These are phyloP conservation scores for Promerops cafer DNA, from an alignment of 2,113 vertebrate genomes.

Conservation along the genomic window DNA sequence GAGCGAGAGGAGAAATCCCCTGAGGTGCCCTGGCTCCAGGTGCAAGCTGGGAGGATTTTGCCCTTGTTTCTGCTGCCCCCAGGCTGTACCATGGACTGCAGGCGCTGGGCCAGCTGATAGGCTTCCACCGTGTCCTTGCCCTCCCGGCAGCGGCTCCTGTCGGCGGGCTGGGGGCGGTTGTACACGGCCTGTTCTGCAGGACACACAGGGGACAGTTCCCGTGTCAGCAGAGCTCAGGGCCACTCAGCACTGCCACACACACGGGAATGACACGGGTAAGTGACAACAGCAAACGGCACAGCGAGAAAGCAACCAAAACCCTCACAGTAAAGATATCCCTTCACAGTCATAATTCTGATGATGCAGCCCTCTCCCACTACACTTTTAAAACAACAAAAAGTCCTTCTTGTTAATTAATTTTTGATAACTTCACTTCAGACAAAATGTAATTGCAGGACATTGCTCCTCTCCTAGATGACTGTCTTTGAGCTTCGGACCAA, in stretches of 20 bases:
- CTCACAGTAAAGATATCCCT: neutral
- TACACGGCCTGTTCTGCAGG: conserved; percentile 90
- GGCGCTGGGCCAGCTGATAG: conserved; percentile 88
- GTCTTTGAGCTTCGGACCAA: neutral
- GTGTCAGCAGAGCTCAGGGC: neutral
- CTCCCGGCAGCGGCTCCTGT: conserved; percentile 80
- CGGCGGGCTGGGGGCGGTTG: conserved; percentile 83
- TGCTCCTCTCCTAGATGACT: neutral
- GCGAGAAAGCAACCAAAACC: neutral
- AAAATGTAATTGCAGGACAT: neutral
- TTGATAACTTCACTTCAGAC: neutral
- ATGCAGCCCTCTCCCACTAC: neutral
- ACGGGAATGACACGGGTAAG: rapidly evolving
- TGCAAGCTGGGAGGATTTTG: neutral
- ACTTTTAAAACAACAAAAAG: neutral
- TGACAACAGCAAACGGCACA: neutral
- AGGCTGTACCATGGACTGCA: conserved; percentile 88
- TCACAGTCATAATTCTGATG: rapidly evolving
- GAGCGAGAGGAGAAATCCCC: neutral
- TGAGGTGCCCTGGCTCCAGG: neutral
- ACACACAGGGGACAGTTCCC: neutral
- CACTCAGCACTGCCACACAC: neutral
- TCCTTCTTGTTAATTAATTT: neutral
- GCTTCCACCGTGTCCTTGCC: conserved; percentile 84
- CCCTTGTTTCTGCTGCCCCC: rapidly evolving